A percentile compares a stretch with the other conserved stretches of the same genome.
Conservation (phyloP, 1,140 invertebrate species). For the Procambarus virginalis region DNA sequence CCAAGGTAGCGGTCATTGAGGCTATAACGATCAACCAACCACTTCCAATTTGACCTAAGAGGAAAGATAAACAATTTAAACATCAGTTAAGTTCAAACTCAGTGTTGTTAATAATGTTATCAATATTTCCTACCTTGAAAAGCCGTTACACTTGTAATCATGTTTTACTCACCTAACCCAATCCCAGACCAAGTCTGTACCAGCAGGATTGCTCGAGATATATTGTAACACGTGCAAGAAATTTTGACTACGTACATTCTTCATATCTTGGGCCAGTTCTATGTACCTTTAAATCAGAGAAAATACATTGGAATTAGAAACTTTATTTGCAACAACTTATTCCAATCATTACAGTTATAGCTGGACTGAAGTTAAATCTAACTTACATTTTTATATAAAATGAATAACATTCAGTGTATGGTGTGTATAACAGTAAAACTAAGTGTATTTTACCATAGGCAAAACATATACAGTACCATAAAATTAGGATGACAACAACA, state of each 20-base stretch:
- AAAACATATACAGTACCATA: too few species aligned
- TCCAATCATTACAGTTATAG: too few species aligned
- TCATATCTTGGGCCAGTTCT: conserved; percentile 82
- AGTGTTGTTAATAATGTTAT: not conserved
- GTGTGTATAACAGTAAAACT: too few species aligned
- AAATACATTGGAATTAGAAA: not conserved
- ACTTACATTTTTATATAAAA: too few species aligned
- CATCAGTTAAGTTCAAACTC: not conserved
- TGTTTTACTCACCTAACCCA: conserved; percentile 79
- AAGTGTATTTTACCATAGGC: too few species aligned
- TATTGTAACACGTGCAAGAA: conserved; percentile 83
- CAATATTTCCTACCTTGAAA: not conserved
- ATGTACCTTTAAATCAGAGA: conserved; percentile 78
- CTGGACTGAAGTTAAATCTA: too few species aligned
- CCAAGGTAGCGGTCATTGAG: conserved; percentile 84
- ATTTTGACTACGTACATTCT: conserved; percentile 86
- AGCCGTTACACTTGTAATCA: not conserved
- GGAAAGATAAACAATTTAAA: not conserved
- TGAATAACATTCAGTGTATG: too few species aligned
- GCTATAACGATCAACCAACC: conserved; percentile 84
- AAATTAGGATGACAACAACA: too few species aligned
- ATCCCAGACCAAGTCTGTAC: conserved; percentile 85
- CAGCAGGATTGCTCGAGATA: conserved; percentile 84
- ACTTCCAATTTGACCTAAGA: conserved; percentile 80
- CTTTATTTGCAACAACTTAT: too few species aligned